Conservation (phyloP, 2,113 vertebrate species). For the Vireo altiloquus region DNA sequence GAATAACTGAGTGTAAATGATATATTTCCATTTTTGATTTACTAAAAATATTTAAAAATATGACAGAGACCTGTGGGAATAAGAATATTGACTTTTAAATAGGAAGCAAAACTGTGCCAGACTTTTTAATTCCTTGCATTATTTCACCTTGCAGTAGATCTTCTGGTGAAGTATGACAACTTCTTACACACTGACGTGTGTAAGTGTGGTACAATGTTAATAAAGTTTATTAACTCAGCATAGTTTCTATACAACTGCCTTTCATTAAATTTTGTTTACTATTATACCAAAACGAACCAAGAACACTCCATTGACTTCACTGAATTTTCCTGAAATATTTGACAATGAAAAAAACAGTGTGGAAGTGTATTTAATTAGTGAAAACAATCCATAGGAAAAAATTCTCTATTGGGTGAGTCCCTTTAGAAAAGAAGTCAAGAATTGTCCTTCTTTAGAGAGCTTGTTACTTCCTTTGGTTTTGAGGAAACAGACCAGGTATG, state of each 20-base stretch:
- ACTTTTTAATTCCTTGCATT: background rate
- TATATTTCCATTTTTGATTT: background rate
- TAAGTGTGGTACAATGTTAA: background rate
- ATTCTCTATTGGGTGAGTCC: background rate
- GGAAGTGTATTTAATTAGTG: background rate
- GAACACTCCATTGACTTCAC: background rate
- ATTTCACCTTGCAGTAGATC: background rate
- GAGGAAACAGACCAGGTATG: background rate
- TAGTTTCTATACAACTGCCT: background rate
- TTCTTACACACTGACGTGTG: background rate
- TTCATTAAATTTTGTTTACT: background rate
- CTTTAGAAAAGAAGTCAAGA: background rate
- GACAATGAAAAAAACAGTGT: background rate
- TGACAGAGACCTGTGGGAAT: background rate
- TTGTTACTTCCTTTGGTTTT: background rate
- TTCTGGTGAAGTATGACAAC: background rate
- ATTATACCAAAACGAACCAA: background rate
- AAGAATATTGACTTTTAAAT: background rate
- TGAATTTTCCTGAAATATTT: background rate
- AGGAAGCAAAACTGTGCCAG: background rate
- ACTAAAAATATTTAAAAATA: background rate
- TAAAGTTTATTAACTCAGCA: background rate
- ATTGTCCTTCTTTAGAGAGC: background rate
- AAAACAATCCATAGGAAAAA: background rate
- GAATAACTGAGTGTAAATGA: background rate